These are phyloP conservation scores for Lasiurus cinereus DNA, from an alignment of 2,113 vertebrate species.

Conservation along the genomic window DNA sequence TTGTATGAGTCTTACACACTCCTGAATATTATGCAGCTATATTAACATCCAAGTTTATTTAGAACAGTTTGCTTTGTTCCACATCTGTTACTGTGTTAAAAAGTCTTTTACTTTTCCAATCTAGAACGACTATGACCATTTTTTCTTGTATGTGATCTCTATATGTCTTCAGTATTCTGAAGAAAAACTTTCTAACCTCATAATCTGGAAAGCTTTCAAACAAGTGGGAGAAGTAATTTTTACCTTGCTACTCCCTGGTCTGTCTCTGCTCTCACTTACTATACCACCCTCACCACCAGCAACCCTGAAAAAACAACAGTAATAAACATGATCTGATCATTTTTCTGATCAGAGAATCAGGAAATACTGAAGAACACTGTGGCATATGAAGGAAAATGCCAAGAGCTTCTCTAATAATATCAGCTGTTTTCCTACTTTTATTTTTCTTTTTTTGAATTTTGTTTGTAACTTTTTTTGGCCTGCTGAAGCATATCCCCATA, in stretches of 20 bases:
- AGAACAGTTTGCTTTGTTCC: constrained; percentile 56
- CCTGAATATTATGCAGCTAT: constrained; percentile 48
- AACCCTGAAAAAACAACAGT: constrained; percentile 44
- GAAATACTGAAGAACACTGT: constrained; percentile 85
- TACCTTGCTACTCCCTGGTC: constrained; percentile 36
- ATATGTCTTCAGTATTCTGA: constrained; percentile 67
- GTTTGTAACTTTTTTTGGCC: constrained; percentile 78
- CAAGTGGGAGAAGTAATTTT: constrained; percentile 81
- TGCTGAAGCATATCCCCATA: constrained; percentile 77
- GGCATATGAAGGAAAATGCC: constrained; percentile 82
- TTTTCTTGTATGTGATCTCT: constrained; percentile 47
- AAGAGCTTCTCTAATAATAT: constrained; percentile 84
- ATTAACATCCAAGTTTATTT: constrained; percentile 55
- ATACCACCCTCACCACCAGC: not conserved
- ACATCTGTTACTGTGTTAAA: not conserved
- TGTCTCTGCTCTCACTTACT: not conserved
- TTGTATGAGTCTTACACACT: constrained; percentile 45
- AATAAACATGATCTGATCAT: constrained; percentile 79
- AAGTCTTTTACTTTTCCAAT: constrained; percentile 42
- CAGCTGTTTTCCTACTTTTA: constrained; percentile 79
- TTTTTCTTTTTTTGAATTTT: constrained; percentile 73
- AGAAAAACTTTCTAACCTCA: constrained; percentile 79
- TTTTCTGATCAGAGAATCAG: constrained; percentile 84
- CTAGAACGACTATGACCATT: constrained; percentile 18
- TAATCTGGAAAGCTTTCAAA: constrained; percentile 78